These are phyloP conservation scores for Psammodynastes pulverulentus DNA, from an alignment of 2,113 vertebrate genomes.

Conservation along the genomic window DNA sequence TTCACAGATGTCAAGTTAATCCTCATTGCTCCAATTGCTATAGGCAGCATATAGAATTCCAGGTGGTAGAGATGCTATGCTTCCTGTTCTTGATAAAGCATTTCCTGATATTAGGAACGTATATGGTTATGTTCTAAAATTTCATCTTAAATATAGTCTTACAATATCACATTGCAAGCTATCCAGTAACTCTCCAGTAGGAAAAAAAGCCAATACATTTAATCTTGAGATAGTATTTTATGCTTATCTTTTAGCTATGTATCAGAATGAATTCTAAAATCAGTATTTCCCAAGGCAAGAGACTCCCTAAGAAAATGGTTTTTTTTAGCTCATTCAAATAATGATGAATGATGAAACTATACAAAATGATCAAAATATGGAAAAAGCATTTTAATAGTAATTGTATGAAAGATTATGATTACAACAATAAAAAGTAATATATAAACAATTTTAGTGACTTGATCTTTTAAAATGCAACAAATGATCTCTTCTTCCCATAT, in stretches of 20 bases:
- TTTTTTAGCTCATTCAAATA: not conserved
- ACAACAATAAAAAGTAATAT: not conserved
- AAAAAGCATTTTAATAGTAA: not conserved
- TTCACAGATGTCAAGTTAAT: not conserved
- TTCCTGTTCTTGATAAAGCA: slow-evolving; percentile 14
- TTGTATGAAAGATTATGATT: not conserved
- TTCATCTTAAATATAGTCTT: not conserved
- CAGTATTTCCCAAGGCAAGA: not conserved
- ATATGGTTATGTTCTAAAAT: slow-evolving; percentile 3
- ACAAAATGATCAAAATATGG: not conserved
- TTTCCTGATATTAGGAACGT: not conserved
- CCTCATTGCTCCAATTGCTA: not conserved
- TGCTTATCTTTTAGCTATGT: not conserved
- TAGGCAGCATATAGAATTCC: slow-evolving; percentile 1
- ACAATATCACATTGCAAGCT: slow-evolving; percentile 15
- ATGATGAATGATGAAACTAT: not conserved
- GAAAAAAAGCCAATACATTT: slow-evolving; percentile 12
- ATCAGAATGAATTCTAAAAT: not conserved
- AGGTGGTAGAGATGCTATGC: not conserved
- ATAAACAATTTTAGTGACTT: not conserved
- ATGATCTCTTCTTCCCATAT: not conserved
- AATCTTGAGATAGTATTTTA: slow-evolving; percentile 27
- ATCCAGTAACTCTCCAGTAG: slow-evolving; percentile 26
- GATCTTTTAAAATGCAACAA: not conserved
- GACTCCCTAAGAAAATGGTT: not conserved